Evolutionary conservation across 2,888 invertebrate genomes (phyloP).

Genomic region (Ecliptopera silaceata): DNA sequence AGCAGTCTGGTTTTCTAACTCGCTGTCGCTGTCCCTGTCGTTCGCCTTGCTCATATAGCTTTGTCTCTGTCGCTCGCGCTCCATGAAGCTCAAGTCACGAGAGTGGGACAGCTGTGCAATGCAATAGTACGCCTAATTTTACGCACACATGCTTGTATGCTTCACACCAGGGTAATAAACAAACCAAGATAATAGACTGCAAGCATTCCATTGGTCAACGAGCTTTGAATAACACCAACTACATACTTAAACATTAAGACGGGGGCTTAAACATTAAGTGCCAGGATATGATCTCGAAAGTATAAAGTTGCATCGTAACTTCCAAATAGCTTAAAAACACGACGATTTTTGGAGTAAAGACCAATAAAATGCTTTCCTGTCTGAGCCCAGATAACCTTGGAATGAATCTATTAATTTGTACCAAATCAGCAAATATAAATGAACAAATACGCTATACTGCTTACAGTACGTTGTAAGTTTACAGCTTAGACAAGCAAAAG

Average conservation of each 20-base stretch:
- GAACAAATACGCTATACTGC: conserved; percentile 2
- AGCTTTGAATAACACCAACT: background rate
- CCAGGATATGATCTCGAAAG: background rate
- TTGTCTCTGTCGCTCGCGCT: conserved; percentile 78
- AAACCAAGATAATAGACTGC: conserved; percentile 1
- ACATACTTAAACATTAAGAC: too few relatives aligned
- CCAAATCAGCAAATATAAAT: background rate
- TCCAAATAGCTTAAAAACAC: too few relatives aligned
- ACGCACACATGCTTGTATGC: conserved; percentile 47
- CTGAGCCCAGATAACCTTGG: background rate
- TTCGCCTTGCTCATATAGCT: conserved; percentile 80
- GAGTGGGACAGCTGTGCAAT: conserved; percentile 79
- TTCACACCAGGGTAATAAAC: background rate
- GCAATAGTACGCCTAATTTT: conserved; percentile 58
- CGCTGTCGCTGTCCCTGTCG: conserved; percentile 93
- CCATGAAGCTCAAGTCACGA: conserved; percentile 78
- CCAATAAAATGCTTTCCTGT: background rate
- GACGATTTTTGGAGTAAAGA: background rate
- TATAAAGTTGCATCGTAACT: too few relatives aligned
- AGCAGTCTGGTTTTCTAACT: conserved; percentile 84
- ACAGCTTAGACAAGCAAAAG: conserved; percentile 32
- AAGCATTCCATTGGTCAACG: conserved; percentile 12
- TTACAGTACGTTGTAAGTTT: conserved; percentile 13
- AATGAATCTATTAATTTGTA: background rate
- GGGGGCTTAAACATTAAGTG: too few relatives aligned